phyloP scores from a whole-genome alignment of 2,888 invertebrate genomes.

The Pollenia labialis region DNA sequence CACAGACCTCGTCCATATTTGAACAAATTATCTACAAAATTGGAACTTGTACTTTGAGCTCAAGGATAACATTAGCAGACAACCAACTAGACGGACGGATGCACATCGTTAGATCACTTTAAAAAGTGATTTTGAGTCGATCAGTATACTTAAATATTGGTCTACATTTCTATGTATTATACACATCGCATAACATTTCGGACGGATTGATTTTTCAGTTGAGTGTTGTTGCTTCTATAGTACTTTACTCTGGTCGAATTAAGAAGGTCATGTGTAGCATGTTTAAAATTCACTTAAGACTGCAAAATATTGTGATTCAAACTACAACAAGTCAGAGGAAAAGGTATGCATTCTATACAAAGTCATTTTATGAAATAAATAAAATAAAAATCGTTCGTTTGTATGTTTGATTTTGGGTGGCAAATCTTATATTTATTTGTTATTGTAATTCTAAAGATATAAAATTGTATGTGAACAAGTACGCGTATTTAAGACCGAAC shows the following conservation, averaged over 20 bases:
- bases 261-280: slow-evolving; percentile 9
- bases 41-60: too few species aligned
- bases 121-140: too few species aligned
- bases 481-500: slow-evolving; percentile 29
- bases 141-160: too few species aligned
- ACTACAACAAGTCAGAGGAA: not conserved
- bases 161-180: too few species aligned
- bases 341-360: slow-evolving; percentile 56
- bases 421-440: slow-evolving; percentile 34
- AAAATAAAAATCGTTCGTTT: slow-evolving; percentile 27
- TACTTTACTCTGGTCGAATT: not conserved
- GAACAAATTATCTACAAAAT: too few species aligned
- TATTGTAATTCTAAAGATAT: slow-evolving; percentile 1
- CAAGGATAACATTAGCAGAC: too few species aligned
- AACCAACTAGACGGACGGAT: too few species aligned
- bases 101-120: too few species aligned
- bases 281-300: not conserved
- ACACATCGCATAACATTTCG: too few species aligned
- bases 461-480: not conserved
- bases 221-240: too few species aligned
- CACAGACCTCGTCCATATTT: too few species aligned
- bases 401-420: slow-evolving; percentile 50
- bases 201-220: too few species aligned
- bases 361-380: slow-evolving; percentile 60
- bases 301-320: not conserved